Evolutionary conservation across 1,140 invertebrate species (phyloP), one percentile per base, ranked within the genome.

Genomic region (Aphelenchoides avenae): DNA sequence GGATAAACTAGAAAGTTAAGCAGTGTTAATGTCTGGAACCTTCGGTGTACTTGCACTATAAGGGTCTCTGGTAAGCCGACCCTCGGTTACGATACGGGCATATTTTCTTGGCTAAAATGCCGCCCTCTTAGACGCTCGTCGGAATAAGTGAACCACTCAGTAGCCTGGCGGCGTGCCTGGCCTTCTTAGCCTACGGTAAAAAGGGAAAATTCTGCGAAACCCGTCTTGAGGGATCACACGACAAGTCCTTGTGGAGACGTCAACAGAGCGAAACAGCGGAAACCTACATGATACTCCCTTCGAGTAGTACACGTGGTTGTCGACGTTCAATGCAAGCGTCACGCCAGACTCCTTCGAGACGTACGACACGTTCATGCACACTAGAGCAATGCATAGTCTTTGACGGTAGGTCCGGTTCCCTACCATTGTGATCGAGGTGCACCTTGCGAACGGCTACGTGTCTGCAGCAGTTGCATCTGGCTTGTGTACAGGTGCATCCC

Each of bases 351-450:
- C 64, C 13, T 74, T 57, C 41, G 71, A 64, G 5, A 78, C 29
- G 39, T 78, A 78, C 1, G 71, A 75, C 6, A 78, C 13, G 51
- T 78, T 78, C 1, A 75, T 65, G 66, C 77, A 78, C n/a, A 68
- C 75, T 78, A 37, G 62, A 60, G 11, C 20, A 18, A 5, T 18
- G 41, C 9, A 30, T 34, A 11, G 57, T 18, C n/a, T 6, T 47
- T 5, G 20, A 64, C 37, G n/a, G 3, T 37, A 24, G 15, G 53
- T 1, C 11, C 13, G 22, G 46, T 27, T 29, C 52, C 47, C 18
- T 22, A 74, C 70, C 72, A 52, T 55, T 66, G 41, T 71, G 63
- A 58, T 73, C 71, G 7, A 73, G 37, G 20, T 57, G 61, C 9
- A 76, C 40, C 48, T 63, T 70, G 24, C 63, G 53, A 36, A 71